Evolutionary conservation across 2,113 vertebrate species (phyloP).

Genomic region (Eudorcas thomsonii): DNA sequence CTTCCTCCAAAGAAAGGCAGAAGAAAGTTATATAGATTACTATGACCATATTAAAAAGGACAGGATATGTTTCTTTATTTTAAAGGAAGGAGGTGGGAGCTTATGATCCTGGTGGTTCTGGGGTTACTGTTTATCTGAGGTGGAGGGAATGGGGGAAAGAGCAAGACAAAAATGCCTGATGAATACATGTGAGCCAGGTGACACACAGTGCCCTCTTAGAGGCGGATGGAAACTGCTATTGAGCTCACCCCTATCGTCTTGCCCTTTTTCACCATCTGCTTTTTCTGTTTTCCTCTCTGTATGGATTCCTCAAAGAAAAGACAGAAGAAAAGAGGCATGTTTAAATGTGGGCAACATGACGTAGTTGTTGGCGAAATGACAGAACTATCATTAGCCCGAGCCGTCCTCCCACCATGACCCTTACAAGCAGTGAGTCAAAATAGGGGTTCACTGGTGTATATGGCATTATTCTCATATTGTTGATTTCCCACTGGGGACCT

Average conservation of each 20-base stretch:
- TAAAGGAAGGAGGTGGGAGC: background rate
- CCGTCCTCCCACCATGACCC: accelerated
- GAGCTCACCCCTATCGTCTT: background rate
- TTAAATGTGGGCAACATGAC: background rate
- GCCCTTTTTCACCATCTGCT: background rate
- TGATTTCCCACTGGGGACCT: background rate
- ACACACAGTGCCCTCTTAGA: background rate
- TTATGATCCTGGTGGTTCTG: background rate
- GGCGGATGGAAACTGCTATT: background rate
- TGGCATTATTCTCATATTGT: background rate
- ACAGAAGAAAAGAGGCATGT: background rate
- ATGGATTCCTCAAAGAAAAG: background rate
- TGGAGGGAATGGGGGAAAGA: background rate
- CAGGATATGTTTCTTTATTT: background rate
- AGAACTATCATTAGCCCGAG: background rate
- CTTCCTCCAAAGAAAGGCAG: background rate
- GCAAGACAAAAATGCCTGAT: background rate
- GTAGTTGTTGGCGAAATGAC: background rate
- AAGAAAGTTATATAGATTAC: background rate
- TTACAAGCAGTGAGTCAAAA: background rate
- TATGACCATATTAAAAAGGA: background rate
- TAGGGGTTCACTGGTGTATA: background rate
- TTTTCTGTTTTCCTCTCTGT: background rate
- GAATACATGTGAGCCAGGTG: background rate
- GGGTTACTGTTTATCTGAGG: background rate